Percentiles rank a stretch among this genome's conserved stretches.
Evolutionary conservation across 2,888 invertebrate genomes (phyloP).

Genomic region (Cephus pulcher): DNA sequence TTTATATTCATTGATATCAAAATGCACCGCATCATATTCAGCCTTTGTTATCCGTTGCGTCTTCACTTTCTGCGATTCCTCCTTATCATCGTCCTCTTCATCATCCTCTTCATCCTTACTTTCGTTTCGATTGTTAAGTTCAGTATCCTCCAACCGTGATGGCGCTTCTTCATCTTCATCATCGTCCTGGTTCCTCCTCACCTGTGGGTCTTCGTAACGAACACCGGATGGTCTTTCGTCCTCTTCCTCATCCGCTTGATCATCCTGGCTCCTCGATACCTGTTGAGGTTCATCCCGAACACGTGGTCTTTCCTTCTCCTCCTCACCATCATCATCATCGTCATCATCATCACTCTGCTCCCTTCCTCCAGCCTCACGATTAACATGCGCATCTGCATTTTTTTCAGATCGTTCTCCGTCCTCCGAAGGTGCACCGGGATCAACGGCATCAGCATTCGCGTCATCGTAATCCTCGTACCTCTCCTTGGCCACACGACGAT

Average conservation of each 20-base stretch:
- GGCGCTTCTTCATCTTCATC: constrained; percentile 13
- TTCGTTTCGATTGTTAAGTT: neutral
- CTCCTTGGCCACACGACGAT: constrained; percentile 24
- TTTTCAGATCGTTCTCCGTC: constrained; percentile 2
- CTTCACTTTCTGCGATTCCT: constrained; percentile 5
- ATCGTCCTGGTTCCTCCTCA: constrained; percentile 30
- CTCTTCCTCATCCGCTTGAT: constrained; percentile 11
- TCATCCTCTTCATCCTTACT: constrained; percentile 48
- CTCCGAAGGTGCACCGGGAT: constrained; percentile 28
- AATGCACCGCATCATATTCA: constrained; percentile 24
- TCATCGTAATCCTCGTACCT: constrained; percentile 17
- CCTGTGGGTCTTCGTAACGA: constrained; percentile 7
- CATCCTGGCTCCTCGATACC: neutral
- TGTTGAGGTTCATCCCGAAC: constrained; percentile 15
- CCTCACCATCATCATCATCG: constrained; percentile 39
- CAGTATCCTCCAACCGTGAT: too few species aligned
- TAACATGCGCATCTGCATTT: neutral
- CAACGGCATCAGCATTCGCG: constrained; percentile 30
- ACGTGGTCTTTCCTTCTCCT: constrained; percentile 32
- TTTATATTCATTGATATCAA: constrained; percentile 46
- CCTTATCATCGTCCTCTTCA: constrained; percentile 5
- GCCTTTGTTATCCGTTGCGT: constrained; percentile 4
- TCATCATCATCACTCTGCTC: constrained; percentile 47
- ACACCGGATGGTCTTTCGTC: constrained; percentile 53
- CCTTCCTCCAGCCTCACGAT: constrained; percentile 12